Base-by-base conservation (phyloP, 2,113 vertebrate genomes). In the Corydoras sp. region DNA sequence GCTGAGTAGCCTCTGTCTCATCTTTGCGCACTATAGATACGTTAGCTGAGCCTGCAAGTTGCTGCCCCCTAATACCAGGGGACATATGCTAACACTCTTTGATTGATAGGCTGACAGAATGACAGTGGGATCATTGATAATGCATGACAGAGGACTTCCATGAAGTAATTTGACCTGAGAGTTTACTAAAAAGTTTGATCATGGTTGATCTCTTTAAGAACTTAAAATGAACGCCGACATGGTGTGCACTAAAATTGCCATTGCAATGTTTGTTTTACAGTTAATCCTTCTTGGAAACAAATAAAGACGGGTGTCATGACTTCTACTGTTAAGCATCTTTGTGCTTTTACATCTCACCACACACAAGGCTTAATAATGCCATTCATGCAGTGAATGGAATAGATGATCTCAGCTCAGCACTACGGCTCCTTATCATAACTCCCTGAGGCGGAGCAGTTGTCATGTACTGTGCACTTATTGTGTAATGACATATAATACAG, bases 401-500 rank as follows among this genome's bases (percentile, higher is more conserved):
- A 73, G 31, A 35, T 50, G 58, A 63, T 66, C 53, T 10, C 58
- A 11, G 29, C 48, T 53, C 56, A 54, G 29, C 9, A 29, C 30
- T 59, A 59, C 49, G 62, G 62, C 50, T 59, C 29, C 63, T 59
- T 59, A 66, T 73, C 55, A 65, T 66, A 73, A 73, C 62, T 60
- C 58, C 29, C 71, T 11, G 15, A 73, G 49, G 71, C 49, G 50
- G 48, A 66, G 62, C 71, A 53, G 62, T 65, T 73, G 62, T 66
- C 71, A 67, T 54, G 65, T 65, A 69, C 77, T 62, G 65, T 64
- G 35, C 31, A 12, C 66, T 74, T 79, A 68, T 72, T 63, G 70
- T 69, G 71, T 66, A 59, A 72, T 72, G 69, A 72, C 77, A 72
- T 69, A 75, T 71, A 75, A 68, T 75, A 65, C 63, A 54, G 66